Conservation (phyloP, 2,888 invertebrate species). For the Phasia obesa region DNA sequence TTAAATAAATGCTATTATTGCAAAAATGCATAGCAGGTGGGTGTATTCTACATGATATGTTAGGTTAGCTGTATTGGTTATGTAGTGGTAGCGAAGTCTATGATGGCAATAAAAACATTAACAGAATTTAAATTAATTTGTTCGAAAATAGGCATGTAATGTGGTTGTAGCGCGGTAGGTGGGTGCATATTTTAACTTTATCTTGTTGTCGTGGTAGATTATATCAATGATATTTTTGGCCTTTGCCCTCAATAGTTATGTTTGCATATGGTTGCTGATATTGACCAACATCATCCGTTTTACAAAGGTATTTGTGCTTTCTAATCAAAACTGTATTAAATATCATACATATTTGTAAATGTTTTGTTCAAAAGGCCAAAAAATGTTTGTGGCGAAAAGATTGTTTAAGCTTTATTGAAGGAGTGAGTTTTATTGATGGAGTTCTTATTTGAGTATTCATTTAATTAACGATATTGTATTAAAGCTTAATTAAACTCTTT, state of each 20-base stretch:
- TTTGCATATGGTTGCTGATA: not conserved
- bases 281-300: slow-evolving; percentile 2
- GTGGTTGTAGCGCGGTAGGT: slow-evolving; percentile 44
- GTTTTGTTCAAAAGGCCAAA: slow-evolving; percentile 23
- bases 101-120: slow-evolving; percentile 24
- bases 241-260: slow-evolving; percentile 13
- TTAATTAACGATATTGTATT: not conserved
- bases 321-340: too few species aligned
- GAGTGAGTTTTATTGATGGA: not conserved
- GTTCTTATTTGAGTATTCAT: not conserved
- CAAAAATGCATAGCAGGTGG: not conserved
- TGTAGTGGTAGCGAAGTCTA: not conserved
- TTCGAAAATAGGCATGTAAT: slow-evolving; percentile 49
- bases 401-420: slow-evolving; percentile 15
- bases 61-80: slow-evolving; percentile 1
- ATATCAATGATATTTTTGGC: slow-evolving; percentile 49
- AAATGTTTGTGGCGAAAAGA: slow-evolving; percentile 33
- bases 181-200: slow-evolving; percentile 22
- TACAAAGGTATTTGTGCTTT: slow-evolving; percentile 4
- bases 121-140: slow-evolving; percentile 64
- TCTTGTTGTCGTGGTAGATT: slow-evolving; percentile 34
- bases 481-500: too few species aligned
- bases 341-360: slow-evolving; percentile 16
- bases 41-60: not conserved
- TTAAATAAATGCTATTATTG: not conserved